Percentiles rank a stretch among this genome's conserved stretches.
Evolutionary conservation across 2,888 invertebrate genomes (phyloP).

Genomic region (Bimastos eiseni): DNA sequence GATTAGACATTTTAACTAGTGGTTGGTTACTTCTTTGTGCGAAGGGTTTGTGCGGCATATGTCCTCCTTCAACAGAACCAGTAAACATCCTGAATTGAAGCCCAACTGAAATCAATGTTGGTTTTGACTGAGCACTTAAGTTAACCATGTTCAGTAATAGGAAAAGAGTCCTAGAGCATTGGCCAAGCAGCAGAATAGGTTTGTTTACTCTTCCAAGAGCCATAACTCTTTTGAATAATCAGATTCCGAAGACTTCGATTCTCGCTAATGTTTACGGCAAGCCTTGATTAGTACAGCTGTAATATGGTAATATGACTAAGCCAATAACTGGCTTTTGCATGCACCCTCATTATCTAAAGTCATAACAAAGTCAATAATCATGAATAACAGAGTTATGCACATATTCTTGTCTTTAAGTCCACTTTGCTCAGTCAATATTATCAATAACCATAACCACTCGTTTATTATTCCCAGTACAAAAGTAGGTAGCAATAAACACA

Average conservation of each 20-base stretch:
- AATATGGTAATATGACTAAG: not conserved
- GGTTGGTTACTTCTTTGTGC: too few relatives aligned
- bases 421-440: not conserved
- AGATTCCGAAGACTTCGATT: not conserved
- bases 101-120: not conserved
- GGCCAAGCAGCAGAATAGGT: not conserved
- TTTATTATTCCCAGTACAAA: too few relatives aligned
- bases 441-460: too few relatives aligned
- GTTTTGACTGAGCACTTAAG: not conserved
- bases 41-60: too few relatives aligned
- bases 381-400: not conserved
- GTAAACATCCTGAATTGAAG: not conserved
- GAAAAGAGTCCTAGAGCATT: not conserved
- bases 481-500: too few relatives aligned
- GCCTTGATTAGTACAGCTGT: not conserved
- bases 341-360: not conserved
- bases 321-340: not conserved
- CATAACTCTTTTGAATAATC: not conserved
- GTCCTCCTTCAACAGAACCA: not conserved
- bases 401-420: not conserved
- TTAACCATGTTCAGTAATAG: not conserved
- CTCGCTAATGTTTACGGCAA: not conserved
- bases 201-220: not conserved
- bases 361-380: not conserved
- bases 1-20: too few relatives aligned